Conservation (phyloP, 2,113 vertebrate species). For the Cervus canadensis region DNA sequence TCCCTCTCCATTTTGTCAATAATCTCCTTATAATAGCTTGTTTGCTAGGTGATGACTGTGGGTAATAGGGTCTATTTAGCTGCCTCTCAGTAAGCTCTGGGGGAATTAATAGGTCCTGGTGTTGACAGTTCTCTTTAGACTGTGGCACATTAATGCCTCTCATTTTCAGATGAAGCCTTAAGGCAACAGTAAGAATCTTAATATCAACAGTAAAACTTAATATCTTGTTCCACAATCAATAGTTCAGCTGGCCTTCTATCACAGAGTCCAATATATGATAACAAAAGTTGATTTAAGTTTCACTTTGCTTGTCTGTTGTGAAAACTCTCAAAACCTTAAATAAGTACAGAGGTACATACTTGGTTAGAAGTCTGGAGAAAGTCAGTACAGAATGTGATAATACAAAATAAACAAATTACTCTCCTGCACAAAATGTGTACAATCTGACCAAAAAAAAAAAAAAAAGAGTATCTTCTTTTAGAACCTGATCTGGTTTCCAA, state of each 20-base stretch:
- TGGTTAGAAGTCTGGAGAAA: neutral
- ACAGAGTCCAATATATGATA: neutral
- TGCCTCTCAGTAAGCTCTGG: neutral
- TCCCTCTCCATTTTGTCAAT: neutral
- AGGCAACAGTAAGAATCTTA: neutral
- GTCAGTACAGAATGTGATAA: neutral
- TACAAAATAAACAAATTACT: neutral
- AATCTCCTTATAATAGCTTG: neutral
- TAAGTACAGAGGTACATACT: neutral
- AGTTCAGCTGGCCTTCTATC: neutral
- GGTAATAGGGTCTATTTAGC: neutral
- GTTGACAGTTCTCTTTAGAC: neutral
- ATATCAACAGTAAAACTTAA: neutral
- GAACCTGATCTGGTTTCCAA: neutral
- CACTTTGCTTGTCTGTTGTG: neutral
- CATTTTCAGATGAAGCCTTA: neutral
- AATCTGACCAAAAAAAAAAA: neutral
- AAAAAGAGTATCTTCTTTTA: neutral
- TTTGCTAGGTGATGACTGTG: neutral
- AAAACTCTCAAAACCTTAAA: neutral
- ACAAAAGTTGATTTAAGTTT: neutral
- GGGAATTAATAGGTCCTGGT: neutral
- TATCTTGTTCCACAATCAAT: neutral
- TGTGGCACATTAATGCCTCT: neutral
- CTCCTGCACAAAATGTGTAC: neutral